Base-by-base conservation (phyloP, 2,797 vertebrate species). In the Bryconaethiops microstoma region DNA sequence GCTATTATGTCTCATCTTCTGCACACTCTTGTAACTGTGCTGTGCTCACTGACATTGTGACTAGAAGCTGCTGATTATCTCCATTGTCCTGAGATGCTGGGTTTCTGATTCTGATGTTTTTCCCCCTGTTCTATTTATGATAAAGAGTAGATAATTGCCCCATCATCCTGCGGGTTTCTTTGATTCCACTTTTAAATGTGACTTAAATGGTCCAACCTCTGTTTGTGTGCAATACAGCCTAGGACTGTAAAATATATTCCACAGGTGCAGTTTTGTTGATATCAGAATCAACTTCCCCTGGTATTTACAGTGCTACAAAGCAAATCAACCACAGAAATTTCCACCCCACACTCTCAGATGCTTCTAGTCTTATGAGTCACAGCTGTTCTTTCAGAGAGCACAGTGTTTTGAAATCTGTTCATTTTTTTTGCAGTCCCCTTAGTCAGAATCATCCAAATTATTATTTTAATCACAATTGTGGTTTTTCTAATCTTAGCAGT, bases 11-110 rank as follows among this genome's bases (percentile, higher is more conserved):
- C 64, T 25, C 48, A 59, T 13, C 74, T 78, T 63, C 14, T 57
- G 73, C 67, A 74, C 60, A 74, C 40, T 78, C 52, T 74, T 25
- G 19, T 50, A 69, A 21, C 35, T 77, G 48, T 65, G 67, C 73
- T 65, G 72, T 76, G 50, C 67, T 23, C 40, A 45, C 59, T 76
- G 65, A 79, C 59, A 9, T 8, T 75, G 17, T 52, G 48, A 83
- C 29, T 12, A 67, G 57, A 65, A 79, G 23, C 57, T 55, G 52
- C 16, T 7, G 12, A 16, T n/a, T 14, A 39, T 29, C 42, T 17
- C 57, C 19, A 17, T 6, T 7, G n/a, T 50, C 54, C 35, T n/a
- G 13, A 13, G 21, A 50, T 17, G 8, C 48, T 13, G 4, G 5
- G 1, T 8, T 16, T 68, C 13, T 16, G 42, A 14, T 69, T 67